phyloP scores from a whole-genome alignment of 1,140 invertebrate species.

The Drosophila watanabei region DNA sequence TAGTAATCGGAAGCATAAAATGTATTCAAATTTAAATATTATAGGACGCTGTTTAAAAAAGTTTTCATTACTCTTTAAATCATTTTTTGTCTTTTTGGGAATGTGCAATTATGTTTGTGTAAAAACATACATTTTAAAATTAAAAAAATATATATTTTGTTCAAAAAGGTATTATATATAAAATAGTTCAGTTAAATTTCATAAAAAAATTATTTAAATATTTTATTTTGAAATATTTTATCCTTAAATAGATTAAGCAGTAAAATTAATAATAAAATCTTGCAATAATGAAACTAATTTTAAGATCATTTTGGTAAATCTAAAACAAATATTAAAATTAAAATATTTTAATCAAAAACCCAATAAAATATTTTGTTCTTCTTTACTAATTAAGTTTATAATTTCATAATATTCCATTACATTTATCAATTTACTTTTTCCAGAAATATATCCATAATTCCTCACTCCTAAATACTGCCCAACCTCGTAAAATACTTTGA shows the following conservation, averaged over 20 bases:
- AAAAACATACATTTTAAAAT: not conserved
- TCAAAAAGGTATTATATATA: too few species aligned
- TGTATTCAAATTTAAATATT: not conserved
- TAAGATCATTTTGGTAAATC: not conserved
- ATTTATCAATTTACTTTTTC: not conserved
- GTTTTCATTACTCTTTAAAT: not conserved
- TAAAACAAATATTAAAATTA: not conserved
- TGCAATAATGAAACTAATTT: not conserved
- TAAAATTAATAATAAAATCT: not conserved
- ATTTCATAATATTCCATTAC: not conserved
- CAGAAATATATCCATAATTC: not conserved
- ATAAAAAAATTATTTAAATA: not conserved
- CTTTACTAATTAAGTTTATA: not conserved
- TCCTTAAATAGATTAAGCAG: not conserved
- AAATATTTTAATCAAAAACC: not conserved
- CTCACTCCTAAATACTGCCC: too few species aligned
- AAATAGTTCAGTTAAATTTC: not conserved
- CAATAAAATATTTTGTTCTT: not conserved
- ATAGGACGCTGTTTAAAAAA: not conserved
- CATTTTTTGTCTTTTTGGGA: not conserved
- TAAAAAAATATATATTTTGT: too few species aligned
- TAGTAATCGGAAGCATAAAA: too few species aligned
- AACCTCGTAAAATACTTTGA: not conserved
- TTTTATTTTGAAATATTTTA: too few species aligned
- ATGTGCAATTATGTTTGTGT: not conserved